Evolutionary conservation across 1,140 invertebrate genomes (phyloP).

Genomic region (Drosophila micromelanica): DNA sequence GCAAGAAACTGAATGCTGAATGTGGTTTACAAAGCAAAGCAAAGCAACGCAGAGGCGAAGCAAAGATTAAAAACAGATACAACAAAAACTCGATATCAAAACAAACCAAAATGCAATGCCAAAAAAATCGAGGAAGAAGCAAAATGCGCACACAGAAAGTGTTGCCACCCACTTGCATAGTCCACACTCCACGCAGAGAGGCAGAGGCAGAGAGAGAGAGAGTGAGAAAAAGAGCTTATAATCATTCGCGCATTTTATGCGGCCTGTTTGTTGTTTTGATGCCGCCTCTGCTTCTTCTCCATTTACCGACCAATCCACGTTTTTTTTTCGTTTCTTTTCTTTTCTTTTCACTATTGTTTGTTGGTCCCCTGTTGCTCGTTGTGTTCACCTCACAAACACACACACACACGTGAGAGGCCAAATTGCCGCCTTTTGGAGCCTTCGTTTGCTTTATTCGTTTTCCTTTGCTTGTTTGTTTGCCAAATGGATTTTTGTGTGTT

Average conservation of each 20-base stretch:
- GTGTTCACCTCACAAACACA: constrained; percentile 4
- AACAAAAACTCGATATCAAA: constrained; percentile 56
- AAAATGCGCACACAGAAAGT: constrained; percentile 32
- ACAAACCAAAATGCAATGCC: constrained; percentile 54
- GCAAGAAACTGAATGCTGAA: background rate
- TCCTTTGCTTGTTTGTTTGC: constrained; percentile 60
- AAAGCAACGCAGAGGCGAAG: background rate
- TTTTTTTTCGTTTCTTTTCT: constrained; percentile 22
- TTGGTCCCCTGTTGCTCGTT: constrained; percentile 44
- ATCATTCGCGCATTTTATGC: constrained; percentile 62
- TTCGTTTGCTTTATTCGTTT: constrained; percentile 23
- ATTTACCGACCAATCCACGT: constrained; percentile 56
- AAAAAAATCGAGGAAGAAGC: constrained; percentile 20
- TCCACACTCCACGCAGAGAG: constrained; percentile 4
- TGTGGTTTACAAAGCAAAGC: background rate
- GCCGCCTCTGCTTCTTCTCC: constrained; percentile 40
- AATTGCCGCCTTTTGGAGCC: constrained; percentile 63
- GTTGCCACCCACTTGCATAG: constrained; percentile 48
- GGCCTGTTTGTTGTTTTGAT: constrained; percentile 54
- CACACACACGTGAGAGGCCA: constrained; percentile 21
- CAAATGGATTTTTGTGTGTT: constrained; percentile 54
- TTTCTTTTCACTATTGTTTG: constrained; percentile 43
- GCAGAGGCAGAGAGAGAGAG: background rate
- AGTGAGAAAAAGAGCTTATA: constrained; percentile 37
- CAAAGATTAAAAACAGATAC: background rate